Base-by-base conservation (phyloP, 2,113 vertebrate genomes). In the Neotoma lepida region DNA sequence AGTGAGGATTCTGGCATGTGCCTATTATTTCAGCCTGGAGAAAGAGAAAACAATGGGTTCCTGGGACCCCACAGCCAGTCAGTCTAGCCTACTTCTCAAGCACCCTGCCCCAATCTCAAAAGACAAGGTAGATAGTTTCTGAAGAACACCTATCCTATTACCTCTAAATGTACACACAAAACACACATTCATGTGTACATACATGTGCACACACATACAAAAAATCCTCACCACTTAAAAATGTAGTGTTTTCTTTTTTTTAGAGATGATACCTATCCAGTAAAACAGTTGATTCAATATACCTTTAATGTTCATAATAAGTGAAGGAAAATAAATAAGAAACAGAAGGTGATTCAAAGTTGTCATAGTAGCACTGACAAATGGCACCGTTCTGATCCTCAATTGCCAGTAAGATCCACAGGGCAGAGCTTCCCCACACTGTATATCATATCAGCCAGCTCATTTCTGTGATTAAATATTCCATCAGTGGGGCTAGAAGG, bases 381-480 rank as follows among this genome's bases (percentile, higher is more conserved):
- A 98, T 98, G 96, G 97, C 95, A 94, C 96, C 97, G 98, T 97
- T 97, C 97, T 93, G 80, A 97, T 98, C 97, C 97, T 98, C 98
- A 96, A 97, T 98, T 98, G 98, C 97, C 1, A 2, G 97, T 93
- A 96, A 98, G 98, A 98, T 95, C 95, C 97, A 97, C 18, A 93
- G 97, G 71, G 94, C 97, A 95, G 97, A 96, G 95, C 98, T 98
- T 98, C 97, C 96, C 97, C 95, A 64, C 94, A 93, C 98, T 98
- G 97, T 98, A 98, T 97, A 98, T 98, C 98, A 98, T 98, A 98
- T 97, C 98, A 98, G 98, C 98, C 98, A 98, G 95, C 98, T 98
- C 98, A 98, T 98, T 98, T 97, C 98, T 98, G 98, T 99, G 98
- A 99, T 99, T 99, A 99, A 99, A 98, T 99, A 98, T 98, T 98